Conservation (phyloP, 2,797 vertebrate genomes). For the Crenichthys baileyi region DNA sequence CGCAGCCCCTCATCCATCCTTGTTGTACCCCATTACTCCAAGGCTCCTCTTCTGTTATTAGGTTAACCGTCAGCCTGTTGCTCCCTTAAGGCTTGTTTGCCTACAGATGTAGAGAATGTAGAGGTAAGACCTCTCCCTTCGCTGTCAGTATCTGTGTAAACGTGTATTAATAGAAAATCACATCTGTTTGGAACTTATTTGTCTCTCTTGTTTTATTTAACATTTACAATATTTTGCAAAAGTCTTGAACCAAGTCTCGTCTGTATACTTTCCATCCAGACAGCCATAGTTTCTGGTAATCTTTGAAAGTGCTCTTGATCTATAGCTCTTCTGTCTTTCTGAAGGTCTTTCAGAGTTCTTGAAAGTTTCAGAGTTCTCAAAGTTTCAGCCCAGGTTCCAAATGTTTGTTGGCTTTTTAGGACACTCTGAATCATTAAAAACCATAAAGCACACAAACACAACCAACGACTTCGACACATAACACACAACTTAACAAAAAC, state of each 20-base stretch:
- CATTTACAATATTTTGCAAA: not conserved
- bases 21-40: not conserved
- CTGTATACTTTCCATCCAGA: not conserved
- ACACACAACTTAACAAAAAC: too few species aligned
- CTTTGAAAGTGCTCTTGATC: not conserved
- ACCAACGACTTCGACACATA: too few species aligned
- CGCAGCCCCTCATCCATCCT: not conserved
- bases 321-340: not conserved
- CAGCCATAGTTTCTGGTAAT: not conserved
- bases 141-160: not conserved
- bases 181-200: not conserved
- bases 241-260: not conserved
- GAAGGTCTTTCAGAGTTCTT: not conserved
- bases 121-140: not conserved
- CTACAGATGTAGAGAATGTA: not conserved
- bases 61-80: not conserved
- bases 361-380: not conserved
- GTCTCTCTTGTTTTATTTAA: not conserved
- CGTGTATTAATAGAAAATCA: not conserved
- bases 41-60: not conserved
- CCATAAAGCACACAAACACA: too few species aligned
- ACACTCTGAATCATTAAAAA: too few species aligned
- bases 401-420: too few species aligned
- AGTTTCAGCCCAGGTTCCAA: not conserved
- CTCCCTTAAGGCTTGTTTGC: not conserved